Percentiles rank a stretch among this genome's conserved stretches.
phyloP scores from a whole-genome alignment of 1,140 invertebrate genomes.

The Cheumatopsyche charites region DNA sequence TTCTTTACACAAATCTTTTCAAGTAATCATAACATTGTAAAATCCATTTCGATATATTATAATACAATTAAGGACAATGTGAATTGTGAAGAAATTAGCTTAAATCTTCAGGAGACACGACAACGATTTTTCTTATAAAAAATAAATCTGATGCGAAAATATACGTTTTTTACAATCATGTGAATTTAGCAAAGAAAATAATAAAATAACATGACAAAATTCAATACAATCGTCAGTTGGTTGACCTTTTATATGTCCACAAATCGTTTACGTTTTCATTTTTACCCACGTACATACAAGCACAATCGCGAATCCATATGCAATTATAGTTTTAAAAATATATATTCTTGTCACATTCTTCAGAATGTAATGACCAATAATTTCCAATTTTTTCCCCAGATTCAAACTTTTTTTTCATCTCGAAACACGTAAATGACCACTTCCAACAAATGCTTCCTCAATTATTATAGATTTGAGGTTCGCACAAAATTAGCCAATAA shows the following conservation, averaged over 20 bases:
- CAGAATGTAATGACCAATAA: not conserved
- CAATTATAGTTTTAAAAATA: slow-evolving; percentile 11
- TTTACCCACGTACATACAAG: not conserved
- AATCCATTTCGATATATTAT: too few species aligned
- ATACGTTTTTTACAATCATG: not conserved
- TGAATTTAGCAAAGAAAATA: not conserved
- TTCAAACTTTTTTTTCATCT: slow-evolving; percentile 5
- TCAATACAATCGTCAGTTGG: slow-evolving; percentile 1
- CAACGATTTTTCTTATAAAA: too few species aligned
- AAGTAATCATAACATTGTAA: too few species aligned
- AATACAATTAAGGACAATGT: too few species aligned
- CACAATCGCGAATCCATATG: not conserved
- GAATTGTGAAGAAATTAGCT: too few species aligned
- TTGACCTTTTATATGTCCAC: slow-evolving; percentile 5
- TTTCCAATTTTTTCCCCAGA: too few species aligned
- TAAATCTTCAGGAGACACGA: too few species aligned
- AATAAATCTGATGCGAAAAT: not conserved
- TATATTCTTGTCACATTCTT: slow-evolving; percentile 18
- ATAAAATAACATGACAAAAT: not conserved
- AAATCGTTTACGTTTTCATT: slow-evolving; percentile 18
- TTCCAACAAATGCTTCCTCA: slow-evolving; percentile 5
- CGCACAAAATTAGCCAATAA: not conserved
- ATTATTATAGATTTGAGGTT: not conserved
- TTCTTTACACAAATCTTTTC: too few species aligned
- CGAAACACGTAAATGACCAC: not conserved